Conservation (phyloP, 1,140 invertebrate species). For the Conus betulinus region DNA sequence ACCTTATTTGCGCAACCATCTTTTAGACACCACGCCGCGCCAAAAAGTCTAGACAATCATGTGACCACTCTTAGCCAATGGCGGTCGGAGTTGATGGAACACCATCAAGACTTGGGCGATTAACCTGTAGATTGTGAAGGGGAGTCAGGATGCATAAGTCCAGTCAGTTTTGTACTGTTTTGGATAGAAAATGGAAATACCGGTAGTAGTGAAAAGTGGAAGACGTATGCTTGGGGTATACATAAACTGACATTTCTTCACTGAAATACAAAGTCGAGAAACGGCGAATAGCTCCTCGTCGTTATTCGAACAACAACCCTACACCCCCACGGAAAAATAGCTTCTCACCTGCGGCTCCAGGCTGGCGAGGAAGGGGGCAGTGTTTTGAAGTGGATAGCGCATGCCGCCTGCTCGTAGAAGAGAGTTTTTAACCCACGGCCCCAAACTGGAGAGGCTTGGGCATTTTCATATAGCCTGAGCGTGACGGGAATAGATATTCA, state of each 20-base stretch:
- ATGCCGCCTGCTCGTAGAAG: slow-evolving; percentile 36
- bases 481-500: not conserved
- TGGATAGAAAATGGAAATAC: not conserved
- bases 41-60: slow-evolving; percentile 74
- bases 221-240: not conserved
- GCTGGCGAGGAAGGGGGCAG: slow-evolving; percentile 34
- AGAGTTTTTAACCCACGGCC: slow-evolving; percentile 35
- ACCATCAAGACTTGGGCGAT: slow-evolving; percentile 41
- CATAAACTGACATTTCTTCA: not conserved
- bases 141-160: slow-evolving; percentile 40
- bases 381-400: slow-evolving; percentile 36
- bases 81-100: slow-evolving; percentile 50
- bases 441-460: not conserved
- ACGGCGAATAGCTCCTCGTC: not conserved
- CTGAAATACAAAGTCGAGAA: not conserved
- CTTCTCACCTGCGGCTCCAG: slow-evolving; percentile 38
- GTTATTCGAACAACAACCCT: not conserved
- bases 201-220: not conserved
- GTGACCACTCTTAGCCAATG: slow-evolving; percentile 67
- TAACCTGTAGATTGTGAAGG: slow-evolving; percentile 45
- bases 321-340: slow-evolving; percentile 27
- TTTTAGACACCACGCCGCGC: slow-evolving; percentile 61
- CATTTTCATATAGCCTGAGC: slow-evolving; percentile 3
- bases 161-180: slow-evolving; percentile 16
- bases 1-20: slow-evolving; percentile 45